Base-by-base conservation (phyloP, 1,140 invertebrate species). In the Drosophila gunungcola region DNA sequence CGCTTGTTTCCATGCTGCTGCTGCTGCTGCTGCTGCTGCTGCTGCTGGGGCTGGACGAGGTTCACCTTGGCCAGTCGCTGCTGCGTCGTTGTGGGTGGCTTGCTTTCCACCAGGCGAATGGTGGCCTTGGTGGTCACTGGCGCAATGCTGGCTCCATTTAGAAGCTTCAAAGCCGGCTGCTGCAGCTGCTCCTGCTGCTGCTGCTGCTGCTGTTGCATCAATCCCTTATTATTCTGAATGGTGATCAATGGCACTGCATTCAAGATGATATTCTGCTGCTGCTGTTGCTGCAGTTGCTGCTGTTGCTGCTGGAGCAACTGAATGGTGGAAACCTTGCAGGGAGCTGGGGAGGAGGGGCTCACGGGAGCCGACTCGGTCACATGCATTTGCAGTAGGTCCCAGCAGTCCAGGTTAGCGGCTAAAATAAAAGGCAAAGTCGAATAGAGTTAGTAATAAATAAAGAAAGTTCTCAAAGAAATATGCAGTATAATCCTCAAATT, bases 171-270 rank as follows among this genome's bases (percentile, higher is more conserved):
- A 34, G 80, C 65, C 4, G 89, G 54, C 55, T 81, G 80, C 51
- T 79, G 73, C 54, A 79, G 70, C 61, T 84, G 78, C 21, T 90
- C 68, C 57, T 91, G 60, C 34, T 80, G 56, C 27, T 73, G 60
- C 34, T 80, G 56, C 27, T 73, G 67, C 25, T 78, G 54, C 32
- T 79, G 67, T 12, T 80, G 64, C 60, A 80, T 39, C 16, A 80
- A 51, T 52, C 49, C 52, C 63, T 91, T 90, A 60, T 64, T 90
- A 27, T 78, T 92, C 78, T 92, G 91, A 57, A 92, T 92, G 49
- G 82, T 91, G 53, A 92, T 91, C 76, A 92, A 90, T 84, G 91
- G 91, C 72, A 92, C 91, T 6, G 90, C 81, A 80, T 91, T 91
- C 38, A 91, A 57, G 27, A 92, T 84, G 16, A 91, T 75, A 48